A percentile compares a stretch with the other conserved stretches of the same genome.
Evolutionary conservation across 1,140 invertebrate species (phyloP).

Genomic region (Zophobas morio): DNA sequence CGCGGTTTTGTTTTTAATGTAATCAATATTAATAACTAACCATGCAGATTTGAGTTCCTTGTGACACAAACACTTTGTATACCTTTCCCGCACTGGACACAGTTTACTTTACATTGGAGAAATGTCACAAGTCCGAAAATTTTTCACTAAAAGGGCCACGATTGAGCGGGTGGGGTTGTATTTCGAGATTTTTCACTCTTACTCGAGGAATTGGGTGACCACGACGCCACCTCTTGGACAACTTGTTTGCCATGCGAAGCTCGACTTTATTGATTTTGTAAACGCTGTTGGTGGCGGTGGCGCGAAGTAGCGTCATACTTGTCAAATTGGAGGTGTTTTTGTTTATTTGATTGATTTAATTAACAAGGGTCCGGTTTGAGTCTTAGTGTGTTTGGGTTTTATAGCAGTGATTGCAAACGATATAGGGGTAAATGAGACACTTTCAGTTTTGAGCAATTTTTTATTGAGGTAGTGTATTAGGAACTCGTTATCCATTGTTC

Average conservation of each 20-base stretch:
- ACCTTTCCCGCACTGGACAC: slow-evolving; percentile 5
- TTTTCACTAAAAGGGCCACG: slow-evolving; percentile 30
- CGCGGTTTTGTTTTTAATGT: neutral
- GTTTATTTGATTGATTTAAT: too few relatives aligned
- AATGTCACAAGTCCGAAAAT: slow-evolving; percentile 4
- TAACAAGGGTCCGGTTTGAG: too few relatives aligned
- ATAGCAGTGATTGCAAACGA: too few relatives aligned
- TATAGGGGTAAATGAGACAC: too few relatives aligned
- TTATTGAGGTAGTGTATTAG: too few relatives aligned
- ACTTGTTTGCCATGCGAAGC: slow-evolving; percentile 1
- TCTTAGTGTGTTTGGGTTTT: too few relatives aligned
- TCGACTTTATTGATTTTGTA: slow-evolving; percentile 42
- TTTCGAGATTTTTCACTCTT: slow-evolving; percentile 52
- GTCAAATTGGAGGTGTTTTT: too few relatives aligned
- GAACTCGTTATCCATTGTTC: slow-evolving; percentile 71
- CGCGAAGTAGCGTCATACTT: too few relatives aligned
- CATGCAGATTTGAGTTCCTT: slow-evolving; percentile 17
- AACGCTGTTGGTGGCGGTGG: too few relatives aligned
- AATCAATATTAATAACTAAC: slow-evolving; percentile 45
- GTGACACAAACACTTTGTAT: neutral
- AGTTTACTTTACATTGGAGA: neutral
- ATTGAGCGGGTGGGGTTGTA: slow-evolving; percentile 53
- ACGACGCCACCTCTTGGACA: slow-evolving; percentile 48
- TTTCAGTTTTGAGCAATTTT: neutral
- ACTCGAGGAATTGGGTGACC: slow-evolving; percentile 47